phyloP scores from a whole-genome alignment of 2,888 invertebrate genomes.

The Monochamus alternatus region DNA sequence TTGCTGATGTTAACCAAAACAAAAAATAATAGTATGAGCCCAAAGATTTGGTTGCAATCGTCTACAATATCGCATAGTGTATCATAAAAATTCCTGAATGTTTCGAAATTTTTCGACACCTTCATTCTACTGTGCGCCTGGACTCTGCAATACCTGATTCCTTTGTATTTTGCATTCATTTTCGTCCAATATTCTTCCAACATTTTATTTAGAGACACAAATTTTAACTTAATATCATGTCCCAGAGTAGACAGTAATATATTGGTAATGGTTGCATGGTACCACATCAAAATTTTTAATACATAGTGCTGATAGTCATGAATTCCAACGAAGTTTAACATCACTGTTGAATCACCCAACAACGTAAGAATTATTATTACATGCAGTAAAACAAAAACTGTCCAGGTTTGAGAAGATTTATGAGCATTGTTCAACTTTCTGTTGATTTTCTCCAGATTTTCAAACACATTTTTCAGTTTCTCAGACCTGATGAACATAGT shows the following conservation, averaged over 20 bases:
- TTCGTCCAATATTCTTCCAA: neutral
- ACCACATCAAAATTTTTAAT: slow-evolving; percentile 6
- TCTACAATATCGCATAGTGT: slow-evolving; percentile 33
- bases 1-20: slow-evolving; percentile 10
- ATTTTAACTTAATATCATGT: slow-evolving; percentile 1
- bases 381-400: slow-evolving; percentile 4
- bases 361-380: neutral
- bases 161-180: neutral
- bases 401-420: neutral
- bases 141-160: neutral
- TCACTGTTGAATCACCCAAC: neutral
- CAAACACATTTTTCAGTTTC: neutral
- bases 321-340: neutral
- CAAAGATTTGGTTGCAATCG: slow-evolving; percentile 33
- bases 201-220: neutral
- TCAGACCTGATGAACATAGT: neutral
- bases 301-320: slow-evolving; percentile 5
- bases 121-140: neutral
- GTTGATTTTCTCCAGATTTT: neutral
- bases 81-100: slow-evolving; percentile 10
- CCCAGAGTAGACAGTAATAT: neutral
- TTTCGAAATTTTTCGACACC: neutral
- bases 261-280: neutral
- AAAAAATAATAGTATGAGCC: slow-evolving; percentile 22
- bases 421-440: neutral